phyloP scores from a whole-genome alignment of 2,888 invertebrate genomes.

The Thalpophila matura region DNA sequence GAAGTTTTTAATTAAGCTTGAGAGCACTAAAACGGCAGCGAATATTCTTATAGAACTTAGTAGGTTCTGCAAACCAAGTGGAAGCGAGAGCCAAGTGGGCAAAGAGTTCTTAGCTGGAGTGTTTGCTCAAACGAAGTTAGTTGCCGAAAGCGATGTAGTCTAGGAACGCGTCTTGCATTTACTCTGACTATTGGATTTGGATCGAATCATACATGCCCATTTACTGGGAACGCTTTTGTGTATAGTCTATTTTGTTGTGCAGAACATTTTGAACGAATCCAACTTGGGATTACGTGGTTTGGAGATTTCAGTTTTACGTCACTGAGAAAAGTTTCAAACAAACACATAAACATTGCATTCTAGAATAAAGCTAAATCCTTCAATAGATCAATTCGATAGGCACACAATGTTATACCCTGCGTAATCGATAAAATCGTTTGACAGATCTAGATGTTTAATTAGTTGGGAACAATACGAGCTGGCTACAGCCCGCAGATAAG shows the following conservation, averaged over 20 bases:
- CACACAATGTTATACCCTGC: slow-evolving; percentile 6
- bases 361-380: slow-evolving; percentile 30
- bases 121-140: slow-evolving; percentile 81
- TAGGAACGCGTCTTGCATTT: slow-evolving; percentile 74
- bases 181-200: slow-evolving; percentile 77
- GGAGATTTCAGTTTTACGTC: slow-evolving; percentile 12
- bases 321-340: slow-evolving; percentile 10
- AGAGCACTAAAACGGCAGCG: slow-evolving; percentile 63
- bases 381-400: background rate
- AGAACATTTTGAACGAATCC: slow-evolving; percentile 21
- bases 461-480: slow-evolving; percentile 50
- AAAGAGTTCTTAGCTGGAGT: slow-evolving; percentile 76
- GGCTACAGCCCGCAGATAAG: slow-evolving; percentile 59
- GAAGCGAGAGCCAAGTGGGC: slow-evolving; percentile 75
- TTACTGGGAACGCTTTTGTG: slow-evolving; percentile 50
- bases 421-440: slow-evolving; percentile 32
- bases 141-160: slow-evolving; percentile 74
- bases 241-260: slow-evolving; percentile 54
- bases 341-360: slow-evolving; percentile 19
- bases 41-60: slow-evolving; percentile 67
- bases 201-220: slow-evolving; percentile 73
- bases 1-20: slow-evolving; percentile 69
- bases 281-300: slow-evolving; percentile 9
- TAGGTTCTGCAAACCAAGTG: slow-evolving; percentile 72
- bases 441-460: slow-evolving; percentile 51